Percentiles rank a stretch among this genome's conserved stretches.
Evolutionary conservation across 1,140 invertebrate species (phyloP).

Genomic region (Caerostris darwini): DNA sequence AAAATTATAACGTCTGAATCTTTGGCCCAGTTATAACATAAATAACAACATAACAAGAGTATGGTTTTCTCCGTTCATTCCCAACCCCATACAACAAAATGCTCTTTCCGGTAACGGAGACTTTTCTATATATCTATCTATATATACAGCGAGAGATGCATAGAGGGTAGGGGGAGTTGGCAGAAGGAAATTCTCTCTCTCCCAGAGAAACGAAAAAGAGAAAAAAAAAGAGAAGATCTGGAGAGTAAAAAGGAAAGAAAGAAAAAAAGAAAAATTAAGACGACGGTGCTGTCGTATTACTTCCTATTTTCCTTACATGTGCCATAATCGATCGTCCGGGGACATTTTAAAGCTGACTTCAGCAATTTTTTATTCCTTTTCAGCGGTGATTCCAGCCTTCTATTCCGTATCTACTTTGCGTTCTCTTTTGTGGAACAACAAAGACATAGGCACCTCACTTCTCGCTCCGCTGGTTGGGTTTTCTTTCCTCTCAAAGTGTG

Average conservation of each 20-base stretch:
- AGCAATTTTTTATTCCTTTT: conserved; percentile 64
- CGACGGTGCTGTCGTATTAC: conserved; percentile 59
- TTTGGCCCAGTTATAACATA: conserved; percentile 69
- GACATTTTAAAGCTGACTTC: conserved; percentile 66
- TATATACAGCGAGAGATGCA: background rate
- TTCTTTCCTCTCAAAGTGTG: background rate
- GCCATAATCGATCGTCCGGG: conserved; percentile 63
- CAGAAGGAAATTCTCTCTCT: conserved; percentile 18
- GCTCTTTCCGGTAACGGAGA: conserved; percentile 44
- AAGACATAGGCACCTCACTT: background rate
- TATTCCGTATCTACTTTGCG: background rate
- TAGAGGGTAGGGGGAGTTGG: background rate
- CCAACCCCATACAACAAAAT: conserved; percentile 26
- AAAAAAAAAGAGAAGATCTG: background rate
- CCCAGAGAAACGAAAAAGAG: background rate
- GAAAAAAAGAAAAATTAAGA: conserved; percentile 72
- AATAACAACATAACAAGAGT: conserved; percentile 57
- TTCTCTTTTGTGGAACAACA: conserved; percentile 9
- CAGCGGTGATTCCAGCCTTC: conserved; percentile 10
- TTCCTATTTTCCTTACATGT: conserved; percentile 74
- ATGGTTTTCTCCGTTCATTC: conserved; percentile 49
- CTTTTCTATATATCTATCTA: conserved; percentile 11
- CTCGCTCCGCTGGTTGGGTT: background rate
- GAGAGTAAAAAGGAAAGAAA: background rate
- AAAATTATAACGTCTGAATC: conserved; percentile 58